These are phyloP conservation scores for Thalassoma bifasciatum DNA, from an alignment of 2,113 vertebrate species.

Conservation along the genomic window DNA sequence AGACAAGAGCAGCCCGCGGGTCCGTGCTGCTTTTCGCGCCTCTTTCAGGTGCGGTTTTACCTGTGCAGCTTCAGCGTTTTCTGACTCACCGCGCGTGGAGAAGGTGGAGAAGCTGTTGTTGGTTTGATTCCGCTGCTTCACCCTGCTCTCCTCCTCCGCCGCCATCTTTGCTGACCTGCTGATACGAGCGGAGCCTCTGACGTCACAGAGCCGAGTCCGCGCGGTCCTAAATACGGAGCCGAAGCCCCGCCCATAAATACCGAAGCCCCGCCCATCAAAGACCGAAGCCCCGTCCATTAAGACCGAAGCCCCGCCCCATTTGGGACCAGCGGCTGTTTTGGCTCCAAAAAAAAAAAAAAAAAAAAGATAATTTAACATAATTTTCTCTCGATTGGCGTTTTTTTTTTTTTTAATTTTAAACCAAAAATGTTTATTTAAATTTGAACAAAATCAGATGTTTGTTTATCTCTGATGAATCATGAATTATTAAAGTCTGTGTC, in stretches of 20 bases:
- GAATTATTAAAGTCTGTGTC: too few relatives aligned
- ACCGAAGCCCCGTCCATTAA: too few relatives aligned
- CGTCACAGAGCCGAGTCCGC: conserved; percentile 38
- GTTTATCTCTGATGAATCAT: too few relatives aligned
- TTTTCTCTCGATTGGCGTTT: too few relatives aligned
- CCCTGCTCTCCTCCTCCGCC: conserved; percentile 85
- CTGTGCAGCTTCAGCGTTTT: not conserved
- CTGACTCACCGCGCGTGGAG: conserved; percentile 51
- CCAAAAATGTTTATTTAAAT: too few relatives aligned
- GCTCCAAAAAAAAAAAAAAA: conserved; percentile 18
- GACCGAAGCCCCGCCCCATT: conserved; percentile 32
- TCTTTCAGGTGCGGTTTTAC: not conserved
- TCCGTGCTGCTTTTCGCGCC: accelerated
- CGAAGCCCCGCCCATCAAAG: too few relatives aligned
- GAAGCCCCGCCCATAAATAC: conserved; percentile 30
- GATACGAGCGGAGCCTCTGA: conserved; percentile 34
- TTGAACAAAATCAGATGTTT: too few relatives aligned
- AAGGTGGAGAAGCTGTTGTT: conserved; percentile 66
- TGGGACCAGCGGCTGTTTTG: too few relatives aligned
- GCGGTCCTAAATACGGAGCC: not conserved
- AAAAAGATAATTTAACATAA: too few relatives aligned
- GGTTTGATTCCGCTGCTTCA: conserved; percentile 73
- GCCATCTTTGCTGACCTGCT: conserved; percentile 86
- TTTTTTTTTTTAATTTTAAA: too few relatives aligned
- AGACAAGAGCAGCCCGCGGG: accelerated